Evolutionary conservation across 2,797 vertebrate species (phyloP).

Genomic region (Hippocampus kuda): DNA sequence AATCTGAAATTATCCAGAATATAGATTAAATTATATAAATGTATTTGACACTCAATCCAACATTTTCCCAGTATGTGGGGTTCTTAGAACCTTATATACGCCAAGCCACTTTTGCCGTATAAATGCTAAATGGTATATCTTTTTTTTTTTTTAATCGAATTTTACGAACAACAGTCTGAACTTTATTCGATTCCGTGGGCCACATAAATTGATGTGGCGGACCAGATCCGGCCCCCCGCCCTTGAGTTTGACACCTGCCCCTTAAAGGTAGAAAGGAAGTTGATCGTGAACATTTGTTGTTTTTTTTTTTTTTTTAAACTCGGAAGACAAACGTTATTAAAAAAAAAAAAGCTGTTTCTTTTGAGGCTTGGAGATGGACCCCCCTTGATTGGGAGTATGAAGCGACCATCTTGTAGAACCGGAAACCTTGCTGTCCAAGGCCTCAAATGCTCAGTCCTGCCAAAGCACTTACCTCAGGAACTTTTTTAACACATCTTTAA

Average conservation of each 20-base stretch:
- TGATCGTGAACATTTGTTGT: too few relatives aligned
- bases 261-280: too few relatives aligned
- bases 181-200: too few relatives aligned
- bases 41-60: neutral
- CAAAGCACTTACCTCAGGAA: slow-evolving; percentile 67
- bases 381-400: neutral
- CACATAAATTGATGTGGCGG: too few relatives aligned
- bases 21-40: neutral
- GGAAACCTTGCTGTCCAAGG: slow-evolving; percentile 26
- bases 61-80: neutral
- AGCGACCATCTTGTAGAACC: neutral
- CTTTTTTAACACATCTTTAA: slow-evolving; percentile 26
- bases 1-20: neutral
- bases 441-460: slow-evolving; percentile 58
- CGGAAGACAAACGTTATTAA: too few relatives aligned
- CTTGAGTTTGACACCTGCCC: too few relatives aligned
- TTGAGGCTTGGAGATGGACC: neutral
- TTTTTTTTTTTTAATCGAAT: too few relatives aligned
- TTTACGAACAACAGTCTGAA: too few relatives aligned
- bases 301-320: too few relatives aligned
- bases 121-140: too few relatives aligned
- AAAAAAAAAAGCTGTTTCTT: neutral
- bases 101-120: neutral
- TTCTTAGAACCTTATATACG: neutral
- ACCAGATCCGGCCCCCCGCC: too few relatives aligned